These are phyloP conservation scores for Rhizoglyphus robini DNA, from an alignment of 1,140 invertebrate species.

Conservation along the genomic window DNA sequence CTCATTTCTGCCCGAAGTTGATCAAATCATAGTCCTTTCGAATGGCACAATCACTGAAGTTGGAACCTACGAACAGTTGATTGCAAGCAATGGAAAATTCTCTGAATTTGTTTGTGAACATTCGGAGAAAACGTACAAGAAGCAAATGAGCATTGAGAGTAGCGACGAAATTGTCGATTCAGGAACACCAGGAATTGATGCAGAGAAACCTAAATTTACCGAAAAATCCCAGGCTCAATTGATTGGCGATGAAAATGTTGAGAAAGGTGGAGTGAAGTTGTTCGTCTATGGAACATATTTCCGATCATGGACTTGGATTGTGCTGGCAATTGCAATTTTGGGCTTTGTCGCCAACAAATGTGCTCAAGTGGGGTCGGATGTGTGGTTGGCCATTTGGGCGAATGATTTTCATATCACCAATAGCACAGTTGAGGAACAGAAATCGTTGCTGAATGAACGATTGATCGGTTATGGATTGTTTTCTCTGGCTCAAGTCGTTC, in stretches of 20 bases:
- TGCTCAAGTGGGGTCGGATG: slow-evolving; percentile 75
- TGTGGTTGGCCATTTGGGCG: slow-evolving; percentile 66
- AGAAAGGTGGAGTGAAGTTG: slow-evolving; percentile 80
- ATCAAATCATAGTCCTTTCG: slow-evolving; percentile 34
- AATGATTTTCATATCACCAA: slow-evolving; percentile 20
- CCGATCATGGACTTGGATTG: slow-evolving; percentile 22
- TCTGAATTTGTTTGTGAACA: slow-evolving; percentile 11
- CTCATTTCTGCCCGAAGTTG: slow-evolving; percentile 31
- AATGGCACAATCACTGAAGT: slow-evolving; percentile 31
- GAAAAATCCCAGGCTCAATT: slow-evolving; percentile 41
- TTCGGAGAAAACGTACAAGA: neutral
- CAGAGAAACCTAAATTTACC: neutral
- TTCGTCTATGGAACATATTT: slow-evolving; percentile 56
- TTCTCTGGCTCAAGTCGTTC: slow-evolving; percentile 3
- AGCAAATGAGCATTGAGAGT: no score
- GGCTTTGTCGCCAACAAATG: slow-evolving; percentile 27
- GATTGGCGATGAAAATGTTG: slow-evolving; percentile 71
- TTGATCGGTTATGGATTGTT: neutral
- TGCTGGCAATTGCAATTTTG: slow-evolving; percentile 23
- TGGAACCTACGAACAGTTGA: slow-evolving; percentile 33
- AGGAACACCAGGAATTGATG: neutral
- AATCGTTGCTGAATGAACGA: slow-evolving; percentile 21
- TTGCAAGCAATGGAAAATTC: slow-evolving; percentile 48
- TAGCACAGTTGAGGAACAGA: slow-evolving; percentile 27
- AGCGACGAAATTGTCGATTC: neutral